A percentile compares a stretch with the other conserved stretches of the same genome.
These are phyloP conservation scores for Muricea muricata DNA, from an alignment of 92 coral and sea anemone genomes.

Conservation along the genomic window DNA sequence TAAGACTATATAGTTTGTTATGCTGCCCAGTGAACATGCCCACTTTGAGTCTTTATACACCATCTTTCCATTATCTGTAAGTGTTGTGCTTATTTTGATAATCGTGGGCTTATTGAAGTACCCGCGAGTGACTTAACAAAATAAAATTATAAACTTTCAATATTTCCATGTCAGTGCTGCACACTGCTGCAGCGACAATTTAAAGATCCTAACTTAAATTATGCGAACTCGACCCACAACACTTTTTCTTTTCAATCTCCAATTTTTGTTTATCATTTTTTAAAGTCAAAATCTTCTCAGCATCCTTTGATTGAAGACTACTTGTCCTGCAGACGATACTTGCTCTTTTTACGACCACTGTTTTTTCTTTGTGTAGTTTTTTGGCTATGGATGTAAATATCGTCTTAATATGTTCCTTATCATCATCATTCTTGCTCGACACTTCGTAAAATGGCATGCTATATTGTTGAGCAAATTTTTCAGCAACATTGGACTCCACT, in stretches of 20 bases:
- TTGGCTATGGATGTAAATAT: slow-evolving; percentile 87
- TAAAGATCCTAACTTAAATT: background rate
- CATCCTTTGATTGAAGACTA: background rate
- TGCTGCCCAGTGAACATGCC: too few relatives aligned
- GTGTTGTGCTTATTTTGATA: too few relatives aligned
- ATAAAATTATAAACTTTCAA: too few relatives aligned
- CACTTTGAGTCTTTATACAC: too few relatives aligned
- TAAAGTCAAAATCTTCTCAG: slow-evolving; percentile 5
- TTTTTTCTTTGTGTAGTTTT: slow-evolving; percentile 76
- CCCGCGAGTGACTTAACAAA: too few relatives aligned
- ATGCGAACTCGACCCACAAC: slow-evolving; percentile 12
- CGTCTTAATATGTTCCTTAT: slow-evolving; percentile 78
- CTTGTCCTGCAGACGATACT: background rate
- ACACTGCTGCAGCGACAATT: too few relatives aligned
- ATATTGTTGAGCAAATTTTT: slow-evolving; percentile 88
- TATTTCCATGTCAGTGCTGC: too few relatives aligned
- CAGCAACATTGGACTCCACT: slow-evolving; percentile 88
- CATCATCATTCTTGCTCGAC: slow-evolving; percentile 91
- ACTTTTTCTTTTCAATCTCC: slow-evolving; percentile 18
- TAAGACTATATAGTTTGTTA: too few relatives aligned
- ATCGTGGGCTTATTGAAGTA: too few relatives aligned
- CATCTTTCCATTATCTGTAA: too few relatives aligned
- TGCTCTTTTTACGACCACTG: slow-evolving; percentile 41
- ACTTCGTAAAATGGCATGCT: slow-evolving; percentile 95
- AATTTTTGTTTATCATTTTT: slow-evolving; percentile 20